Evolutionary conservation across 2,888 invertebrate species (phyloP).

Genomic region (Brachyptera putata): DNA sequence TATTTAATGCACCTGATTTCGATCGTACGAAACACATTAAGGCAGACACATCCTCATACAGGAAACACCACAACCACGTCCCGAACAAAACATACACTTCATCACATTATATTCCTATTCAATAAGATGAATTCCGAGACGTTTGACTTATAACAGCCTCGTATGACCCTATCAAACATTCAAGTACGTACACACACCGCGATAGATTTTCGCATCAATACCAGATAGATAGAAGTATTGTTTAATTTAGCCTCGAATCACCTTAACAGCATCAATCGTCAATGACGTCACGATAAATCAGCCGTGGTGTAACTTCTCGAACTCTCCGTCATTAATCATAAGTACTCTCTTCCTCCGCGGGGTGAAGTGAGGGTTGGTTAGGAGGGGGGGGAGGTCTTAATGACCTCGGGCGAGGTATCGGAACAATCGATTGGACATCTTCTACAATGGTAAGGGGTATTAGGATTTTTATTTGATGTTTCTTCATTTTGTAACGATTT

Average conservation of each 20-base stretch:
- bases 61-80: no score
- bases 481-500: background rate
- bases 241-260: slow-evolving; percentile 22
- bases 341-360: background rate
- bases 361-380: background rate
- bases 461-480: background rate
- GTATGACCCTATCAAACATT: no score
- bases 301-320: slow-evolving; percentile 24
- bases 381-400: background rate
- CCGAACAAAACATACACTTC: no score
- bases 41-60: no score
- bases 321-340: slow-evolving; percentile 25
- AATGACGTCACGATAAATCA: slow-evolving; percentile 27
- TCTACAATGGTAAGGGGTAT: background rate
- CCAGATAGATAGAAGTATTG: slow-evolving; percentile 18
- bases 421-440: background rate
- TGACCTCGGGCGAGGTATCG: background rate
- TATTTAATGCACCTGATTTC: no score
- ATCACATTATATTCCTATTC: no score
- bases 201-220: background rate
- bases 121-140: no score
- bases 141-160: no score
- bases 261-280: slow-evolving; percentile 26
- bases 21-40: no score
- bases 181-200: no score